A percentile compares a stretch with the other conserved stretches of the same genome.
Evolutionary conservation across 2,113 vertebrate genomes (phyloP).

Genomic region (Epinephelus moara): DNA sequence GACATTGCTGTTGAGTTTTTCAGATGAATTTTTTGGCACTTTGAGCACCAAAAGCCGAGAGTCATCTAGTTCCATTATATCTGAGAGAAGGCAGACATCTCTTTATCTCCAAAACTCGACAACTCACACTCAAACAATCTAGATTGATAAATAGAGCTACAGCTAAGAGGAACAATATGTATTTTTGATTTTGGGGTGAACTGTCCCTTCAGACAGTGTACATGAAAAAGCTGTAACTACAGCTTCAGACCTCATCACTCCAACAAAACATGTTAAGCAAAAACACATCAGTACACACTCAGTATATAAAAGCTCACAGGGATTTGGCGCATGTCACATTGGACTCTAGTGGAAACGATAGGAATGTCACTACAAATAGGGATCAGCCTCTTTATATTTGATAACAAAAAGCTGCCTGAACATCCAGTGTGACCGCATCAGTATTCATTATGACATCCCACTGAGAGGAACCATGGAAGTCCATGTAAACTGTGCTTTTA

Average conservation of each 20-base stretch:
- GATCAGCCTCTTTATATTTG: slow-evolving; percentile 3
- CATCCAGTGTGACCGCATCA: slow-evolving; percentile 5
- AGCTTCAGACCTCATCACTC: not conserved
- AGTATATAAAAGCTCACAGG: not conserved
- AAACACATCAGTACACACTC: slow-evolving; percentile 16
- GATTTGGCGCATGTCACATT: not conserved
- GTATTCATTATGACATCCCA: slow-evolving; percentile 31
- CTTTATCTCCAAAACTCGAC: too few species aligned
- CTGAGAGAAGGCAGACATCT: too few species aligned
- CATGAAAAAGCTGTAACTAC: not conserved
- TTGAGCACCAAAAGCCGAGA: too few species aligned
- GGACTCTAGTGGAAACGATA: not conserved
- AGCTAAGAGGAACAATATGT: too few species aligned
- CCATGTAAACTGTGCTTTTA: not conserved
- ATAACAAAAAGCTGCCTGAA: slow-evolving; percentile 33
- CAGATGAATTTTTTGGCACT: too few species aligned
- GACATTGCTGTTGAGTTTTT: too few species aligned
- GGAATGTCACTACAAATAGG: not conserved
- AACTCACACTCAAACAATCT: too few species aligned
- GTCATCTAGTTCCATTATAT: too few species aligned
- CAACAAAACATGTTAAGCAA: not conserved
- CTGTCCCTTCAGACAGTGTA: too few species aligned
- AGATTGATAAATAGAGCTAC: too few species aligned
- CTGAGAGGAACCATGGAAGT: not conserved
- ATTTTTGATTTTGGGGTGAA: too few species aligned